These are phyloP conservation scores for Tortricodes alternella DNA, from an alignment of 2,888 invertebrate genomes.

Conservation along the genomic window DNA sequence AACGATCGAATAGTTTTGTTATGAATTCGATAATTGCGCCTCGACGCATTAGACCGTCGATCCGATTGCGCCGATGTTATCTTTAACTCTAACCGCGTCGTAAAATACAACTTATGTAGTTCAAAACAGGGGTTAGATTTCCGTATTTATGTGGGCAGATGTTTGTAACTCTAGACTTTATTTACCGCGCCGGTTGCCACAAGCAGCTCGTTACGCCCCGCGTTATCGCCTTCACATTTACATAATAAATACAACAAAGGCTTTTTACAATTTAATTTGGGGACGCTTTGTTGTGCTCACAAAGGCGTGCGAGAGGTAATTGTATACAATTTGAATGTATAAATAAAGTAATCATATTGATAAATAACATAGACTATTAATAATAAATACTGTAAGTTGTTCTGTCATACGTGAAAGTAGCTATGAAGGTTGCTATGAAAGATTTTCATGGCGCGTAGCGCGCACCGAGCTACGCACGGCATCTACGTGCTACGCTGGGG, in stretches of 20 bases:
- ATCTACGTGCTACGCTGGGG: neutral
- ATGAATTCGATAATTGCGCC: conserved; percentile 29
- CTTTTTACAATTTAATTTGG: conserved; percentile 15
- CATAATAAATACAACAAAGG: conserved; percentile 22
- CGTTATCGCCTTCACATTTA: conserved; percentile 15
- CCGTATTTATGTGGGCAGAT: too few species aligned
- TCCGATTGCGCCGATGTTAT: conserved; percentile 20
- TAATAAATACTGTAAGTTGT: neutral
- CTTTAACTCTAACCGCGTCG: neutral
- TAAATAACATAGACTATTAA: neutral
- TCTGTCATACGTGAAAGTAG: neutral
- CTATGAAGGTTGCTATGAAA: neutral
- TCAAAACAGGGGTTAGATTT: neutral
- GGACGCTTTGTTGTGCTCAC: neutral
- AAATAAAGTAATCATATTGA: neutral
- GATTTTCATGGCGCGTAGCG: neutral
- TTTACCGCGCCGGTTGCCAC: conserved; percentile 14
- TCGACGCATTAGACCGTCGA: conserved; percentile 2
- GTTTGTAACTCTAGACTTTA: conserved; percentile 1
- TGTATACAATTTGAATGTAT: conserved; percentile 4
- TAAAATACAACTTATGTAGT: neutral
- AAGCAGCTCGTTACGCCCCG: conserved; percentile 10
- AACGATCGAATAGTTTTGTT: conserved; percentile 19
- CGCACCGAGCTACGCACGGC: neutral
- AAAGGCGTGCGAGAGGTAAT: conserved; percentile 2